Evolutionary conservation across 2,113 vertebrate genomes (phyloP).

Genomic region (Oceanites oceanicus): DNA sequence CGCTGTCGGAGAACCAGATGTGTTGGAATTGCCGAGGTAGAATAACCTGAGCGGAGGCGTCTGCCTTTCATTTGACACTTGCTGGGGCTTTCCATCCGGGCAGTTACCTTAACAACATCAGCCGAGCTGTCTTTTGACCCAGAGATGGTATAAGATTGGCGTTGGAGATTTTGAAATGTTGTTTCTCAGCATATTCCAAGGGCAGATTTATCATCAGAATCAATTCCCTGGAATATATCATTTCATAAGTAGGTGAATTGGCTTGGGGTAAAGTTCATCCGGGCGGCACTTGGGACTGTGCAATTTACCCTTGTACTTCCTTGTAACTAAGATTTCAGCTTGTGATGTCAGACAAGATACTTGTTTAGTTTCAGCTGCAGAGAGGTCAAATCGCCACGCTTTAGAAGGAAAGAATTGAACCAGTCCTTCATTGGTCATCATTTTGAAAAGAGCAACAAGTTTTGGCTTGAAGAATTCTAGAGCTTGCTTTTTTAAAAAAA

Average conservation of each 20-base stretch:
- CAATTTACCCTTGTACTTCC: slow-evolving; percentile 22
- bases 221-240: neutral
- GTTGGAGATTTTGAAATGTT: slow-evolving; percentile 9
- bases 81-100: neutral
- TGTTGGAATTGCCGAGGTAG: neutral
- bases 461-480: neutral
- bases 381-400: neutral
- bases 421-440: neutral
- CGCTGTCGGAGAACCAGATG: neutral
- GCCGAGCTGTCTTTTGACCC: slow-evolving; percentile 4
- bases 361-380: neutral
- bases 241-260: slow-evolving; percentile 57
- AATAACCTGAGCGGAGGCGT: neutral
- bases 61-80: neutral
- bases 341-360: slow-evolving; percentile 16
- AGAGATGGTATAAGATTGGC: neutral
- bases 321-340: neutral
- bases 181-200: neutral
- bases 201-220: slow-evolving; percentile 30
- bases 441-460: neutral
- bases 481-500: neutral
- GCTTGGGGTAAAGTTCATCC: slow-evolving; percentile 35
- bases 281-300: neutral
- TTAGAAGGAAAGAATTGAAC: neutral
- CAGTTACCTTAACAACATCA: accelerated